These are phyloP conservation scores for Ctenicera cuprea DNA, from an alignment of 2,888 invertebrate species.

Conservation along the genomic window DNA sequence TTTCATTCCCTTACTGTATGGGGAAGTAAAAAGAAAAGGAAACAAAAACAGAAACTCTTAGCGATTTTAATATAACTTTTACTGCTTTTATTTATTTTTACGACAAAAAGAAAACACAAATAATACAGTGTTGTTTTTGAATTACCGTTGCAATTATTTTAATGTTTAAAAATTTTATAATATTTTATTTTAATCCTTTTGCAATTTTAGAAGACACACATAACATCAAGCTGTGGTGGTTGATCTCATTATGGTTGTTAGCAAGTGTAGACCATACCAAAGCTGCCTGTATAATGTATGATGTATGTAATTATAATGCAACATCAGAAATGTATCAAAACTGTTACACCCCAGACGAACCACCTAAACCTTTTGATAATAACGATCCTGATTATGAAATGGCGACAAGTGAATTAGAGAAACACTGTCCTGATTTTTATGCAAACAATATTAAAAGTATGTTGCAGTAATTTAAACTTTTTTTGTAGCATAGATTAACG, in stretches of 20 bases:
- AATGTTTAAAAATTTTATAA: too few species aligned
- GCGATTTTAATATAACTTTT: too few species aligned
- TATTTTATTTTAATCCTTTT: too few species aligned
- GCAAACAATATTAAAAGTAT: conserved; percentile 63
- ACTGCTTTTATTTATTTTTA: too few species aligned
- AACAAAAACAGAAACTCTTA: too few species aligned
- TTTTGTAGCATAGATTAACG: too few species aligned
- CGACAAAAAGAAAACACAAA: too few species aligned
- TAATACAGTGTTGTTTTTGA: too few species aligned
- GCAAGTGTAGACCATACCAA: background rate
- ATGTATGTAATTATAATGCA: conserved; percentile 70
- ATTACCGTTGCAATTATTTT: too few species aligned
- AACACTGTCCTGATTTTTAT: conserved; percentile 78
- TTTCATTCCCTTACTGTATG: too few species aligned
- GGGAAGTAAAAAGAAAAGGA: too few species aligned
- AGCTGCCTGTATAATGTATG: conserved; percentile 77
- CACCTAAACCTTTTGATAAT: conserved; percentile 68
- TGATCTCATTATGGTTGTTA: background rate
- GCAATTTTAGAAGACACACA: too few species aligned
- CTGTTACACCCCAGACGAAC: conserved; percentile 69
- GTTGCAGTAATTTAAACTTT: background rate
- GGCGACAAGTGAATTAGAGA: conserved; percentile 72
- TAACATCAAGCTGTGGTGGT: background rate
- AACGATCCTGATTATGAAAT: conserved; percentile 56
- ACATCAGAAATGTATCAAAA: conserved; percentile 65